Percentiles rank a stretch among this genome's conserved stretches.
phyloP scores from a whole-genome alignment of 2,113 vertebrate species.

The Petrocephalus microphthalmus region DNA sequence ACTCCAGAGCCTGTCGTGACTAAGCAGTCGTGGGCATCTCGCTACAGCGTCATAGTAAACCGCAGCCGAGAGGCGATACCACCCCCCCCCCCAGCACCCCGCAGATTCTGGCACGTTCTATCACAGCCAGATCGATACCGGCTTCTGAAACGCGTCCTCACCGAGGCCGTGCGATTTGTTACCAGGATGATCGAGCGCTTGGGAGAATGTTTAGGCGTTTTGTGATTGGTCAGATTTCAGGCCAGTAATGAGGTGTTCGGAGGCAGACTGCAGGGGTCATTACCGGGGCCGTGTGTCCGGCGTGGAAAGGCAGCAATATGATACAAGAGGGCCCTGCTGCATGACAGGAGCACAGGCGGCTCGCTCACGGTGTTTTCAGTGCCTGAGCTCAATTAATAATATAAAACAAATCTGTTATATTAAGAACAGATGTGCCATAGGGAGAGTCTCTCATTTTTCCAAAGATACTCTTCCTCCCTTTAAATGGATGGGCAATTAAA shows the following conservation, averaged over 20 bases:
- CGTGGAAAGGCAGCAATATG: not conserved
- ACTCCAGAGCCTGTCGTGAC: not conserved
- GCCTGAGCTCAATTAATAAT: not conserved
- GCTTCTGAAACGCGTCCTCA: not conserved
- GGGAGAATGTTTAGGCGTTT: not conserved
- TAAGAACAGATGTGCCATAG: not conserved
- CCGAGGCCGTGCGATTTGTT: not conserved
- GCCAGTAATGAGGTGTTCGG: not conserved
- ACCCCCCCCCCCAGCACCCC: not conserved
- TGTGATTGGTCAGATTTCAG: not conserved
- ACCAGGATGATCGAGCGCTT: not conserved
- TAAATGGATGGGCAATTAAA: not conserved
- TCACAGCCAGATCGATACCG: constrained; percentile 10
- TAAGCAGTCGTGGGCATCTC: not conserved
- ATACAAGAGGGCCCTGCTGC: not conserved
- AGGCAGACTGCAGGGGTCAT: not conserved
- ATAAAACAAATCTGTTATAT: not conserved
- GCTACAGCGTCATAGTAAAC: not conserved
- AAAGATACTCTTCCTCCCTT: not conserved
- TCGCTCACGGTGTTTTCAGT: not conserved
- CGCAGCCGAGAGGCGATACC: not conserved
- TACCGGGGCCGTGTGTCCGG: not conserved
- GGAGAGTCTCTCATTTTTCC: not conserved
- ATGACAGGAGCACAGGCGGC: too few relatives aligned
- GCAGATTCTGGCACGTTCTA: not conserved